A percentile compares a stretch with the other conserved stretches of the same genome.
Conservation (phyloP, 2,888 invertebrate genomes). For the Germaria angustata region DNA sequence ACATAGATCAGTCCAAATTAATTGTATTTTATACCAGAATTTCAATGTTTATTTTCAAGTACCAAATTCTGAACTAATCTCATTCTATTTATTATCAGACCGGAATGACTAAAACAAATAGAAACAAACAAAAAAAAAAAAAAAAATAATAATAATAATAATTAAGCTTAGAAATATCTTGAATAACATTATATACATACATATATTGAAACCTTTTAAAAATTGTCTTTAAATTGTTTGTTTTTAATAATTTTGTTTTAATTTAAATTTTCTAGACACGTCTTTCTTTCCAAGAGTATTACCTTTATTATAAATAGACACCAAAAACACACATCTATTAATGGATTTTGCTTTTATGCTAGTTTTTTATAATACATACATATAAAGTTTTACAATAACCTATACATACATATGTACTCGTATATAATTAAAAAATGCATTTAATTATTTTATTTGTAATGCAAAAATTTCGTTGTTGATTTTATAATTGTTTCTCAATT, state of each 20-base stretch:
- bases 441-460: constrained; percentile 56
- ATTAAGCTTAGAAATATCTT: background rate
- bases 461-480: constrained; percentile 65
- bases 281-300: constrained; percentile 46
- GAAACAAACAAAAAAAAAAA: background rate
- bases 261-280: constrained; percentile 66
- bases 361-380: constrained; percentile 6
- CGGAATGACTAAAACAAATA: too few relatives aligned
- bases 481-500: constrained; percentile 16
- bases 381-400: constrained; percentile 34
- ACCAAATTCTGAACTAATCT: too few relatives aligned
- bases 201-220: constrained; percentile 75
- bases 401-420: constrained; percentile 11
- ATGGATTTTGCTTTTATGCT: constrained; percentile 22
- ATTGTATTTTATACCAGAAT: too few relatives aligned
- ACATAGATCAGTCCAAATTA: too few relatives aligned
- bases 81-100: too few relatives aligned
- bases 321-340: constrained; percentile 62
- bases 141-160: constrained; percentile 13
- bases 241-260: constrained; percentile 43
- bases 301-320: constrained; percentile 61
- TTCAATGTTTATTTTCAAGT: too few relatives aligned
- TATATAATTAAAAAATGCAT: constrained; percentile 48
- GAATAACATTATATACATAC: constrained; percentile 48
- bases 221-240: constrained; percentile 76